A percentile compares a stretch with the other conserved stretches of the same genome.
phyloP scores from a whole-genome alignment of 35 echinoderm and acorn worm genomes.

The Apostichopus japonicus region DNA sequence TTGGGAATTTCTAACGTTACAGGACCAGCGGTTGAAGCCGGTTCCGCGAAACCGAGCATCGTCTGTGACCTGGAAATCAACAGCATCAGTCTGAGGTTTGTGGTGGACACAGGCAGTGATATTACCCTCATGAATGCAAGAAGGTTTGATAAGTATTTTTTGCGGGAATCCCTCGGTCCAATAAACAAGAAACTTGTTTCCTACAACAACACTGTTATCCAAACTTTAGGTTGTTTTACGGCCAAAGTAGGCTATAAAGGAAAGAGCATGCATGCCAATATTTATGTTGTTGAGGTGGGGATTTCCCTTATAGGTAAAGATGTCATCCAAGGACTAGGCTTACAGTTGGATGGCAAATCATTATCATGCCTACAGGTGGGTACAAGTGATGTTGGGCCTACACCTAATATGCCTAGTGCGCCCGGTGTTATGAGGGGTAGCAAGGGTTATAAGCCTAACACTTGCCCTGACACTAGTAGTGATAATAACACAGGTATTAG shows the following conservation, averaged over 20 bases:
- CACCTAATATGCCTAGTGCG: no score
- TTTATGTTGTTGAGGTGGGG: conserved; percentile 47
- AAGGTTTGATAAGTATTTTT: conserved; percentile 61
- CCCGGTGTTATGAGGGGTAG: no score
- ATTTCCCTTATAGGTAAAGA: conserved; percentile 41
- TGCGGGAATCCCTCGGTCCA: conserved; percentile 24
- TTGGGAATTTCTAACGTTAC: not conserved
- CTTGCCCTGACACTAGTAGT: not conserved
- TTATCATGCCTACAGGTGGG: not conserved
- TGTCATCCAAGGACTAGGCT: not conserved
- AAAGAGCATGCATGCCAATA: not conserved
- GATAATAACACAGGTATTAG: not conserved
- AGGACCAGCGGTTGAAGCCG: not conserved
- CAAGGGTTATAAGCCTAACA: no score
- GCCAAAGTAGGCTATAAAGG: not conserved
- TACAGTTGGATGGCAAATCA: not conserved
- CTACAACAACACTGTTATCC: conserved; percentile 12
- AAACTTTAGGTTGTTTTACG: conserved; percentile 26
- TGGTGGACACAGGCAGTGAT: conserved; percentile 64
- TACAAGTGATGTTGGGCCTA: no score
- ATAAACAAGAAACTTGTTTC: not conserved
- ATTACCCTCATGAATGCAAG: conserved; percentile 48
- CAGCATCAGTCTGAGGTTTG: conserved; percentile 31
- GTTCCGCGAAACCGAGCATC: not conserved
- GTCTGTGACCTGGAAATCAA: conserved; percentile 33